Percentiles rank a stretch among this genome's conserved stretches.
Conservation (phyloP, 2,113 vertebrate genomes). For the Thinocorus orbignyianus region DNA sequence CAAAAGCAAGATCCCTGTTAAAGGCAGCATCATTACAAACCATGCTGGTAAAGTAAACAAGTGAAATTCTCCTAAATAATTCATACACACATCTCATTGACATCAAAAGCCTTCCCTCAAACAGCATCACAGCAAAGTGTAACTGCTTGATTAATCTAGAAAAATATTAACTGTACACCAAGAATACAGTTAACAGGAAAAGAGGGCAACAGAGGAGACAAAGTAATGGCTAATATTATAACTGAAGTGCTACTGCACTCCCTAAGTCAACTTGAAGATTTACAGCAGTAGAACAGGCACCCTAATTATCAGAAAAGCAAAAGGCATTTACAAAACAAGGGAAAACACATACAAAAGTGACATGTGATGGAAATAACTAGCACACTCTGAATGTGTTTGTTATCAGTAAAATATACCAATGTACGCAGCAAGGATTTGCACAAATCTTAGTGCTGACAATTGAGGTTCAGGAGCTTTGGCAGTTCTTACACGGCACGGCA, state of each 20-base stretch:
- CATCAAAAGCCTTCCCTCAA: constrained; percentile 13
- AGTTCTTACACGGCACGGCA: not conserved
- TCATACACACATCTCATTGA: not conserved
- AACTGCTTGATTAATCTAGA: not conserved
- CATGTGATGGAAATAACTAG: not conserved
- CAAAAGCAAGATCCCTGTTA: not conserved
- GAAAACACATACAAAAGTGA: not conserved
- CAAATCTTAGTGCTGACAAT: not conserved
- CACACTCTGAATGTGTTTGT: not conserved
- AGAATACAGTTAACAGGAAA: not conserved
- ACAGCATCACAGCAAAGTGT: not conserved
- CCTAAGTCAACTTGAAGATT: not conserved
- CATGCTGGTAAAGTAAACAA: constrained; percentile 3
- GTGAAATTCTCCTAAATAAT: constrained; percentile 46
- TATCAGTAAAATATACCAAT: not conserved
- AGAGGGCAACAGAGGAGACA: not conserved
- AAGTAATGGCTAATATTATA: not conserved
- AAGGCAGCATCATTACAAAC: constrained; percentile 20
- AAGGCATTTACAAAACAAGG: not conserved
- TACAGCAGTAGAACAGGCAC: not conserved
- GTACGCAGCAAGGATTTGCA: not conserved
- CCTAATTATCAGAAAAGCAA: not conserved
- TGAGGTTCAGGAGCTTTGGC: not conserved
- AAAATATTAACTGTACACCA: not conserved
- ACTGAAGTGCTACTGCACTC: not conserved